A percentile compares a stretch with the other conserved stretches of the same genome.
Conservation (phyloP, 2,888 invertebrate genomes). For the Agrenia bidenticulata region DNA sequence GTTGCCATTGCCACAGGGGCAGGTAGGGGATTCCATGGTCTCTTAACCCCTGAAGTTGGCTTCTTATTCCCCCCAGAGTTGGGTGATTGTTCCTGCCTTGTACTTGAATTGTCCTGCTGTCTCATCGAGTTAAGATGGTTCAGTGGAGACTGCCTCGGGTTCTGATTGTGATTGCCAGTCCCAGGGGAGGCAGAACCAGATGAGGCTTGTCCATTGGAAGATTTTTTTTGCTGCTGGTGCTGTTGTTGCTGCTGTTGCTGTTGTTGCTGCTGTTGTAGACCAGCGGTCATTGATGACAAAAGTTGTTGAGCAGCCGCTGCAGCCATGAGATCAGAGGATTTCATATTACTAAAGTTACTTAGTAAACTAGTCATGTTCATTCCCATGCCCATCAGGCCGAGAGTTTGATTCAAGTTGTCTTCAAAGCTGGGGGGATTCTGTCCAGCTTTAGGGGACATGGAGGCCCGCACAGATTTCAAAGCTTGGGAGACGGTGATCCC, state of each 20-base stretch:
- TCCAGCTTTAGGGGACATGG: conserved; percentile 14
- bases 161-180: not conserved
- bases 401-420: conserved; percentile 15
- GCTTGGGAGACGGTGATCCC: conserved; percentile 21
- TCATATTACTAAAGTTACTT: conserved; percentile 19
- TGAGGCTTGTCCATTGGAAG: conserved; percentile 25
- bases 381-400: conserved; percentile 19
- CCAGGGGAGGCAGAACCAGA: conserved; percentile 12
- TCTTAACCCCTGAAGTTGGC: not conserved
- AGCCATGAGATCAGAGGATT: conserved; percentile 20
- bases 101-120: not conserved
- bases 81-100: conserved; percentile 1
- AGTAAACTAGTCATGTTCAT: conserved; percentile 18
- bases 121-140: not conserved
- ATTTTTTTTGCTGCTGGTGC: conserved; percentile 16
- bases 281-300: conserved; percentile 6
- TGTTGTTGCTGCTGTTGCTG: conserved; percentile 17
- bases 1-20: conserved; percentile 27
- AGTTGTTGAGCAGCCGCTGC: conserved; percentile 18
- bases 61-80: not conserved
- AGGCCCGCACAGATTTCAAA: conserved; percentile 8
- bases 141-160: conserved; percentile 21
- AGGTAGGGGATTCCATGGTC: conserved; percentile 30
- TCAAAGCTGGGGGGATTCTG: conserved; percentile 11
- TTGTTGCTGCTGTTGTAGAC: conserved; percentile 19